Conservation (phyloP, 2,113 vertebrate species). For the Zosterops pallidus region DNA sequence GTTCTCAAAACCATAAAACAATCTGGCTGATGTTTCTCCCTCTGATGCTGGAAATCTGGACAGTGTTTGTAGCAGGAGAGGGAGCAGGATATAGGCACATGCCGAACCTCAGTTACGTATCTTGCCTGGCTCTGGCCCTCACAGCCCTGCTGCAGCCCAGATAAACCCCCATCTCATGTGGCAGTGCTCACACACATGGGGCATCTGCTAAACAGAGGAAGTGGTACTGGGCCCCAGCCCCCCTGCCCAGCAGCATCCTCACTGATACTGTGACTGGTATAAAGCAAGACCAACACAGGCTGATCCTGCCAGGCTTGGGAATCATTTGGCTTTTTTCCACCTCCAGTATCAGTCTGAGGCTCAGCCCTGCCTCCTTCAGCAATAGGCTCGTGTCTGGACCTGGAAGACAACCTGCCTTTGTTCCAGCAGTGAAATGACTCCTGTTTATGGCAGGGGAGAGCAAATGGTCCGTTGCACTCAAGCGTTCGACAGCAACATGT, state of each 20-base stretch:
- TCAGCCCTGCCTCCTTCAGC: neutral
- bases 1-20: conserved; percentile 30
- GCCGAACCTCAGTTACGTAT: neutral
- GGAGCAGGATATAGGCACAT: conserved; percentile 24
- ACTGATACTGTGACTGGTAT: neutral
- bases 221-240: neutral
- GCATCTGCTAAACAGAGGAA: neutral
- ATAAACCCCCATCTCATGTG: neutral
- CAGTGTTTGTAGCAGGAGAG: conserved; percentile 49
- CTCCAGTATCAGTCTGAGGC: neutral
- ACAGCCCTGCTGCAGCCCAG: neutral
- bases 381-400: neutral
- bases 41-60: conserved; percentile 54
- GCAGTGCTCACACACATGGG: neutral
- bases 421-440: neutral
- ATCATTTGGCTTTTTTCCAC: neutral
- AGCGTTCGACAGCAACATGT: neutral
- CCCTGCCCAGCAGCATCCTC: neutral
- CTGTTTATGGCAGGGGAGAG: neutral
- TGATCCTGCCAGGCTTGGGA: neutral
- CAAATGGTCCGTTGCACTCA: neutral
- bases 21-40: conserved; percentile 49
- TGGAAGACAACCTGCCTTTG: conserved; percentile 17
- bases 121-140: neutral
- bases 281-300: neutral